phyloP scores from a whole-genome alignment of 2,797 vertebrate genomes.

The Danio choprae region DNA sequence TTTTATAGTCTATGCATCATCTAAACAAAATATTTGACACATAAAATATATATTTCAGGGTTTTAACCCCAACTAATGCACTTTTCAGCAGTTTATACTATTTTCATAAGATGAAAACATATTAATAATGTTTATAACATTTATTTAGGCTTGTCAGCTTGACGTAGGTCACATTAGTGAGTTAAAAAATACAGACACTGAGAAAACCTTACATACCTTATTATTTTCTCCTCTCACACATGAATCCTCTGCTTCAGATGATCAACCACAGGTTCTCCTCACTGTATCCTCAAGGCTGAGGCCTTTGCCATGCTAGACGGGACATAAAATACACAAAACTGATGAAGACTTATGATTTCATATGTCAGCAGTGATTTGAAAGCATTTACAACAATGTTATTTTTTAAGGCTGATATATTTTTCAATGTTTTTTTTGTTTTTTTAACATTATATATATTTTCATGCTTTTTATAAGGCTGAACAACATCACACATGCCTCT shows the following conservation, averaged over 20 bases:
- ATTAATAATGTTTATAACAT: neutral
- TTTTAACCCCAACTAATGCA: neutral
- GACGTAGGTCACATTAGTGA: neutral
- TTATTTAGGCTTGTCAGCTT: neutral
- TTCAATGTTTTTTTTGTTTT: too few relatives aligned
- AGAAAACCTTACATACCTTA: slow-evolving; percentile 19
- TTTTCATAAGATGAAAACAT: neutral
- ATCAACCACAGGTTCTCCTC: neutral
- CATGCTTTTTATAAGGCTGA: neutral
- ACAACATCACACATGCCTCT: slow-evolving; percentile 11
- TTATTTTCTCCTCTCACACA: neutral
- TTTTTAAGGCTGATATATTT: too few relatives aligned
- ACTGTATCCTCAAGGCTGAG: slow-evolving; percentile 10
- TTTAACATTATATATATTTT: neutral
- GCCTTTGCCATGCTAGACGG: neutral
- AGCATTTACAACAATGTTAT: neutral
- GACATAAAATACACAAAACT: slow-evolving; percentile 21
- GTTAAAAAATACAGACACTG: slow-evolving; percentile 13
- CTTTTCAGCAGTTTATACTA: neutral
- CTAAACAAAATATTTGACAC: neutral
- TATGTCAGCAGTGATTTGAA: neutral
- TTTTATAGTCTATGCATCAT: neutral
- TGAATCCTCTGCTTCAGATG: slow-evolving; percentile 12
- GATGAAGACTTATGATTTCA: slow-evolving; percentile 5
- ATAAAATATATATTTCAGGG: neutral